Conservation (phyloP, 2,888 invertebrate species). For the Cephalotes varians region DNA sequence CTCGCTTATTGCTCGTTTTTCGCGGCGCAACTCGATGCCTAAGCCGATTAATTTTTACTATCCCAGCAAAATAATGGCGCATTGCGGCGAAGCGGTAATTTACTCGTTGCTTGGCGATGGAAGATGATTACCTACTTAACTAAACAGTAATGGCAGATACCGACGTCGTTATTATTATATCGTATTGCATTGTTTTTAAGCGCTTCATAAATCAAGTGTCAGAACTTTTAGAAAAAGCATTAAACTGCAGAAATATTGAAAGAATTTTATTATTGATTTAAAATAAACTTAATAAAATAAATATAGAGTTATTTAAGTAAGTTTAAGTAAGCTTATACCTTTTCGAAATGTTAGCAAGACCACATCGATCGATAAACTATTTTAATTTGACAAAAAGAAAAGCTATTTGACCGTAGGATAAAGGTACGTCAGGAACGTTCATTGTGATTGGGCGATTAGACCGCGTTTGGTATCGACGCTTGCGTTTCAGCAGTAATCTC, state of each 20-base stretch:
- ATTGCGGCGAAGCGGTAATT: conserved; percentile 43
- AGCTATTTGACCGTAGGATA: not conserved
- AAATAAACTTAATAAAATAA: not conserved
- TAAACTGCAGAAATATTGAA: conserved; percentile 9
- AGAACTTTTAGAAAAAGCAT: not conserved
- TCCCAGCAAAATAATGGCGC: conserved; percentile 50
- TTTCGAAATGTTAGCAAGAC: not conserved
- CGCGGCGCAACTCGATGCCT: conserved; percentile 13
- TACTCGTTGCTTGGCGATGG: conserved; percentile 23
- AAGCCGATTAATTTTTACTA: conserved; percentile 57
- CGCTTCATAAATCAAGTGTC: not conserved
- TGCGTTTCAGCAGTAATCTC: conserved; percentile 45
- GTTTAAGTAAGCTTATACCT: not conserved
- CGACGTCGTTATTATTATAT: conserved; percentile 26
- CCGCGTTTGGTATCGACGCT: conserved; percentile 42
- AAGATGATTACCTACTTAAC: conserved; percentile 23
- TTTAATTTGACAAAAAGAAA: conserved; percentile 16
- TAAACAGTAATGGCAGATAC: conserved; percentile 1
- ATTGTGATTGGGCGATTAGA: conserved; percentile 45
- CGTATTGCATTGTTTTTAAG: conserved; percentile 21
- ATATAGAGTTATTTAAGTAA: not conserved
- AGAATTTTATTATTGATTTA: not conserved
- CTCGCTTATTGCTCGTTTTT: conserved; percentile 8
- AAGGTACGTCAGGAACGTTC: not conserved
- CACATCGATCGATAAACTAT: not conserved